Evolutionary conservation across 1,140 invertebrate genomes (phyloP).

Genomic region (Whitmania pigra): DNA sequence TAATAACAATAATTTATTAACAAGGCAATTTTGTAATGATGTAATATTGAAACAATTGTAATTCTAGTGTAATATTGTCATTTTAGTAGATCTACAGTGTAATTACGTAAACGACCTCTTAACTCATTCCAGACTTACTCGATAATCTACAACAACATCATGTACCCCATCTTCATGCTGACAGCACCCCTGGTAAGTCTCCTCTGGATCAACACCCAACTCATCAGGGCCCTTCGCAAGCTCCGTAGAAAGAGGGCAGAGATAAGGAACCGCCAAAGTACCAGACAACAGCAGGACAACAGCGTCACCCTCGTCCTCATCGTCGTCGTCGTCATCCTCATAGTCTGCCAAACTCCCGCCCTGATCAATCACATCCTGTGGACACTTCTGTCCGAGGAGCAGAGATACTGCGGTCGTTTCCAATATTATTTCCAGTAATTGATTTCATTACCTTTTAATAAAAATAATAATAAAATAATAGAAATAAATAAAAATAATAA

Average conservation of each 20-base stretch:
- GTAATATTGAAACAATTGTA: too few relatives aligned
- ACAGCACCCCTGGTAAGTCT: slow-evolving; percentile 20
- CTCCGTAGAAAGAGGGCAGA: slow-evolving; percentile 21
- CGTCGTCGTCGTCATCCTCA: slow-evolving; percentile 23
- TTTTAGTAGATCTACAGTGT: too few relatives aligned
- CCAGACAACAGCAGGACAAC: slow-evolving; percentile 26
- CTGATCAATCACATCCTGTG: slow-evolving; percentile 15
- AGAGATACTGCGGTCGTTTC: neutral
- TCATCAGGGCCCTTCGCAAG: slow-evolving; percentile 21
- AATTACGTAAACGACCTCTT: neutral
- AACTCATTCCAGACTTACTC: slow-evolving; percentile 9
- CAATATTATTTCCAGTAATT: neutral
- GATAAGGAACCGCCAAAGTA: slow-evolving; percentile 18
- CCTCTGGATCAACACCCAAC: slow-evolving; percentile 20
- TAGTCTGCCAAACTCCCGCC: slow-evolving; percentile 18
- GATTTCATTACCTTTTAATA: too few relatives aligned
- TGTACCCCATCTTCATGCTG: slow-evolving; percentile 22
- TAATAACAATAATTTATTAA: too few relatives aligned
- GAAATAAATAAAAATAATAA: too few relatives aligned
- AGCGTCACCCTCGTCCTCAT: slow-evolving; percentile 25
- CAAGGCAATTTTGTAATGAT: too few relatives aligned
- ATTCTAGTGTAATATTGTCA: too few relatives aligned
- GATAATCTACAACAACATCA: slow-evolving; percentile 21
- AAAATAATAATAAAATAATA: too few relatives aligned
- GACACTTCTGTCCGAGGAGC: neutral